Evolutionary conservation across 2,888 invertebrate genomes (phyloP), one percentile per base, ranked within the genome.

Genomic region (Pristionchus arcanus): DNA sequence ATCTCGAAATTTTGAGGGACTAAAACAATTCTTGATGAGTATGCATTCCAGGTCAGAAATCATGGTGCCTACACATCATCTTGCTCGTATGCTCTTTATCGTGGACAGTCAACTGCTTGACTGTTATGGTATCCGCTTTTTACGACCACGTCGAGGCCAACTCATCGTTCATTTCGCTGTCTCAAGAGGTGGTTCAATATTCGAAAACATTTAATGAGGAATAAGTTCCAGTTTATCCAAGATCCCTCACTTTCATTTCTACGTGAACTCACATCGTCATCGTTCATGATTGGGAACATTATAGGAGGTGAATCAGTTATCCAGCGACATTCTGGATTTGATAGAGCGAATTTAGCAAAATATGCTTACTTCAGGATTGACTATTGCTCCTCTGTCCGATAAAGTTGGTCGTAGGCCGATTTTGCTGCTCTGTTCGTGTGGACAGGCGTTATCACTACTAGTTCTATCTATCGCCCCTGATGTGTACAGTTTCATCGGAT

Each of bases 81-180:
- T 90, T 92, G 15, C 37, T 92, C 3, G 84, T 92, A 16, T 91
- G 91, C 55, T 91, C 91, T 25, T 87, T 91, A 16, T 90, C 90
- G 0, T 92, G 92, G 92, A 68, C 91, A 21, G 90, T 91, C 16
- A 85, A 91, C 25, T 91, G 91, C 25, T 90, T 91, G 85, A 90
- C 91, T 5, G 90, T 90, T 2, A 87, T 92, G 28, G 90, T 90
- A 49, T 90, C 92, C 0, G 90, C 92, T 0, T 92, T 92, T 68
- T 87, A 91, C 83, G 90, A 91, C 53, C 90, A 89, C 53, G 49
- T 49, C 11, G 84, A 85, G 15, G 90, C 77, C 21, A 92, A 91
- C 49, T 90, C 91, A 11, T 89, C 81, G n/a, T 91, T 91, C 37
- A 16, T 87, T 1, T 68, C 90, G 15, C n/a, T 90, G 2, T 85